Evolutionary conservation across 64 coral and sea anemone species (phyloP).

Genomic region (Pocillopora verrucosa): DNA sequence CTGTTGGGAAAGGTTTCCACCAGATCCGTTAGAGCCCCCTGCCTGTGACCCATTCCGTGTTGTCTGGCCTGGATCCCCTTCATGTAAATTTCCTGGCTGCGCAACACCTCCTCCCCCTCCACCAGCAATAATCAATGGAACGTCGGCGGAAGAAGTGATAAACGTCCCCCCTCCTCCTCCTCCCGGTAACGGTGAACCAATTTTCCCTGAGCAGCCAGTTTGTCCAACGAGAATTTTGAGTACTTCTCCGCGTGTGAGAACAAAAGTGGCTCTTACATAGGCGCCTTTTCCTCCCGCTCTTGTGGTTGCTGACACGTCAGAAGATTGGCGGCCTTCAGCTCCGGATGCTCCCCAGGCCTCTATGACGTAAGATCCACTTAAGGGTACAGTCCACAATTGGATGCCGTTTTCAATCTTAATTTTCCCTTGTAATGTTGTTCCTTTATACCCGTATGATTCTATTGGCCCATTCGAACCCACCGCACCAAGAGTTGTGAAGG

Average conservation of each 20-base stretch:
- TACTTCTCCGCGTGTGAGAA: constrained; percentile 20
- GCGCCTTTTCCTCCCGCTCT: constrained; percentile 62
- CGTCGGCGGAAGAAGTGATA: constrained; percentile 29
- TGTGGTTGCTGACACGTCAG: background rate
- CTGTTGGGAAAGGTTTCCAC: constrained; percentile 9
- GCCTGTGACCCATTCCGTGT: constrained; percentile 65
- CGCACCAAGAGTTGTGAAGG: constrained; percentile 61
- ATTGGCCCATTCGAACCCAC: constrained; percentile 22
- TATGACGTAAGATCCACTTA: constrained; percentile 58
- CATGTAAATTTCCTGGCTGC: background rate
- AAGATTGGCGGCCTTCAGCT: background rate
- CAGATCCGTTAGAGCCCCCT: constrained; percentile 47
- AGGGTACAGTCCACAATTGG: constrained; percentile 74
- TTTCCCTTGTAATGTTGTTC: constrained; percentile 64
- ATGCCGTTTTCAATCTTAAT: constrained; percentile 48
- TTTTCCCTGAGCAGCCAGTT: background rate
- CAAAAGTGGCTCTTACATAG: constrained; percentile 52
- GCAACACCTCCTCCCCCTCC: constrained; percentile 80
- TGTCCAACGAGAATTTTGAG: constrained; percentile 77
- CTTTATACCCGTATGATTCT: constrained; percentile 41
- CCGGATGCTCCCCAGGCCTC: constrained; percentile 78
- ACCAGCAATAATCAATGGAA: constrained; percentile 55
- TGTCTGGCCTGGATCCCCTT: constrained; percentile 67
- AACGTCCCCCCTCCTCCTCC: constrained; percentile 83
- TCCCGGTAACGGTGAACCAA: background rate